A percentile compares a stretch with the other conserved stretches of the same genome.
Conservation (phyloP, 2,888 invertebrate genomes). For the Lepidocyrtoides sp. region DNA sequence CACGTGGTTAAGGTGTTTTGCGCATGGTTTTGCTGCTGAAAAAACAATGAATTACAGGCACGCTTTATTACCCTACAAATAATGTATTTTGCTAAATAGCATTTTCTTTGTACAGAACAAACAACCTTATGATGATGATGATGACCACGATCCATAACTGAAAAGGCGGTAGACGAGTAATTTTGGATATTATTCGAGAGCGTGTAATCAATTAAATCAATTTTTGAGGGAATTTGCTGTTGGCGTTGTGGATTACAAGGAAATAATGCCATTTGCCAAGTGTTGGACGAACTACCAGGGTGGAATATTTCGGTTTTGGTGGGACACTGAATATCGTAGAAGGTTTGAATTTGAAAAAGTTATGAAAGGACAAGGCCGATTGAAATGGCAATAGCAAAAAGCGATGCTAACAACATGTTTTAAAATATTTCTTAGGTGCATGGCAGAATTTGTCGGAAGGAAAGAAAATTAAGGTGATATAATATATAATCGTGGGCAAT, state of each 20-base stretch:
- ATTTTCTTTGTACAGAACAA: too few species aligned
- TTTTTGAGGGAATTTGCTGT: neutral
- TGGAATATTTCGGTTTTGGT: conserved; percentile 17
- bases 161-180: too few species aligned
- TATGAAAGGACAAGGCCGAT: neutral
- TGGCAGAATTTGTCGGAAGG: neutral
- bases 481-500: neutral
- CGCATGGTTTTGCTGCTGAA: too few species aligned
- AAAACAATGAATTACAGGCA: too few species aligned
- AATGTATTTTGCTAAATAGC: too few species aligned
- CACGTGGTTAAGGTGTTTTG: conserved; percentile 12
- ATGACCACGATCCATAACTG: too few species aligned
- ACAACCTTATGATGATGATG: too few species aligned
- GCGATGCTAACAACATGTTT: too few species aligned
- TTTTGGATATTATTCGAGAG: too few species aligned
- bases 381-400: neutral
- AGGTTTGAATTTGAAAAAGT: too few species aligned
- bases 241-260: neutral
- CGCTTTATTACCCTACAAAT: too few species aligned
- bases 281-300: neutral
- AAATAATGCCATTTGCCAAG: conserved; percentile 32
- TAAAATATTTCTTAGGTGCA: neutral
- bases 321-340: neutral
- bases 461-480: neutral
- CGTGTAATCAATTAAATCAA: too few species aligned